phyloP scores from a whole-genome alignment of 2,113 vertebrate genomes.

The Xenopus borealis region DNA sequence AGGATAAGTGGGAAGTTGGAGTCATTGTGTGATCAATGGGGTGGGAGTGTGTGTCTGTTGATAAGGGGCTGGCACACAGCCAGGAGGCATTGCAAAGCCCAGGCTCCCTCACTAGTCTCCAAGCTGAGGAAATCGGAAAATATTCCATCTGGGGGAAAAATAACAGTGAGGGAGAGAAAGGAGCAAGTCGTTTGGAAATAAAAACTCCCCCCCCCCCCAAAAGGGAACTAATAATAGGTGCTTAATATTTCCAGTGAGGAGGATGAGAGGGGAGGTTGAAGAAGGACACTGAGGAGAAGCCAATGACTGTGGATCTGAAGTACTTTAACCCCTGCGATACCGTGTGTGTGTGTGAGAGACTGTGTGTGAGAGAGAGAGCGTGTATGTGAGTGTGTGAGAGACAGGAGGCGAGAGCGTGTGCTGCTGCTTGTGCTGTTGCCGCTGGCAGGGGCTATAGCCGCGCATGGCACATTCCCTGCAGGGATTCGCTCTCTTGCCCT shows the following conservation, averaged over 20 bases:
- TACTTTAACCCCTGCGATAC: not conserved
- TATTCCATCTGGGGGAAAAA: constrained; percentile 6
- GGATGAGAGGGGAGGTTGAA: constrained; percentile 11
- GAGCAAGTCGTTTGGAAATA: not conserved
- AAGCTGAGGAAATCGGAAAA: constrained; percentile 29
- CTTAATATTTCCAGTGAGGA: not conserved
- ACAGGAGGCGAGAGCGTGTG: not conserved
- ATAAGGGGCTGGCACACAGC: constrained; percentile 46
- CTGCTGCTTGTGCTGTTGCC: constrained; percentile 41
- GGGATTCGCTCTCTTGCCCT: constrained; percentile 46
- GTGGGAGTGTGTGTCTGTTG: constrained; percentile 46
- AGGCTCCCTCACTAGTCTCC: constrained; percentile 18
- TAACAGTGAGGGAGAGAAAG: not conserved
- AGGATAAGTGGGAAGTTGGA: not conserved
- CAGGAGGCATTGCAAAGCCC: constrained; percentile 51
- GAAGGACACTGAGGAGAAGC: not conserved
- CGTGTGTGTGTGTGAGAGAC: constrained; percentile 22
- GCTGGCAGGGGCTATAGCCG: constrained; percentile 45
- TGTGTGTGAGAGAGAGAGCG: too few relatives aligned
- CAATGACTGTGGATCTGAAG: constrained; percentile 6
- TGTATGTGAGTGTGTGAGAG: not conserved
- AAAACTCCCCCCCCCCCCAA: too few relatives aligned
- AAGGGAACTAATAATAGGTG: too few relatives aligned
- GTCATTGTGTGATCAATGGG: constrained; percentile 21
- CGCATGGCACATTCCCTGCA: constrained; percentile 39